Evolutionary conservation across 2,113 vertebrate species (phyloP).

Genomic region (Elachura formosa): DNA sequence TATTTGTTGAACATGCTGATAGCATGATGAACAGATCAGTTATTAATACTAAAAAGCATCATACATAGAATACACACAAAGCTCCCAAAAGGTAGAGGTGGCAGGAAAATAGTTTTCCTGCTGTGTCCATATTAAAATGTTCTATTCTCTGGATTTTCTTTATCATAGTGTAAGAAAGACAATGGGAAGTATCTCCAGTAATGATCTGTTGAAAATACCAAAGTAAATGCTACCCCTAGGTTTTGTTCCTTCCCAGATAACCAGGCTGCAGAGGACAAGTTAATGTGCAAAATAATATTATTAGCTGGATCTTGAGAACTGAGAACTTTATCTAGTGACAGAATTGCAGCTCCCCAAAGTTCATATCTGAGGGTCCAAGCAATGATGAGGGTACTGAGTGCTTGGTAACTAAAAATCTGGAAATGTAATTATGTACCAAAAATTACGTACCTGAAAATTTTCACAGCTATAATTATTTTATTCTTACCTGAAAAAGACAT

Average conservation of each 20-base stretch:
- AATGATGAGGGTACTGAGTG: neutral
- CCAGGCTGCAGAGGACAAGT: neutral
- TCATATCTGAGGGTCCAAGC: neutral
- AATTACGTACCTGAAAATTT: neutral
- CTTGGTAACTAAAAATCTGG: neutral
- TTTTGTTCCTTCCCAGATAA: neutral
- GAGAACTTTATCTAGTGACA: neutral
- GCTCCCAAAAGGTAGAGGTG: neutral
- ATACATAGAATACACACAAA: neutral
- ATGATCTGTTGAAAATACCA: neutral
- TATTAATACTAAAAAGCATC: neutral
- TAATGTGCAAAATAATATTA: neutral
- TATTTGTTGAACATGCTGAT: neutral
- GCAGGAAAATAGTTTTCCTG: neutral
- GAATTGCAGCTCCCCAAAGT: neutral
- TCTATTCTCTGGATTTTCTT: neutral
- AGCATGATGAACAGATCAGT: neutral
- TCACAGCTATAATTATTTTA: neutral
- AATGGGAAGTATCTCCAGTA: neutral
- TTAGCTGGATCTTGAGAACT: neutral
- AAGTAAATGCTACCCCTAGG: neutral
- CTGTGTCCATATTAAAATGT: neutral
- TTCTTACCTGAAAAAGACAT: neutral
- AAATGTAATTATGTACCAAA: neutral
- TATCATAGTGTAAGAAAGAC: neutral